Conservation (phyloP, 2,888 invertebrate species). For the Lasioglossum calceatum region DNA sequence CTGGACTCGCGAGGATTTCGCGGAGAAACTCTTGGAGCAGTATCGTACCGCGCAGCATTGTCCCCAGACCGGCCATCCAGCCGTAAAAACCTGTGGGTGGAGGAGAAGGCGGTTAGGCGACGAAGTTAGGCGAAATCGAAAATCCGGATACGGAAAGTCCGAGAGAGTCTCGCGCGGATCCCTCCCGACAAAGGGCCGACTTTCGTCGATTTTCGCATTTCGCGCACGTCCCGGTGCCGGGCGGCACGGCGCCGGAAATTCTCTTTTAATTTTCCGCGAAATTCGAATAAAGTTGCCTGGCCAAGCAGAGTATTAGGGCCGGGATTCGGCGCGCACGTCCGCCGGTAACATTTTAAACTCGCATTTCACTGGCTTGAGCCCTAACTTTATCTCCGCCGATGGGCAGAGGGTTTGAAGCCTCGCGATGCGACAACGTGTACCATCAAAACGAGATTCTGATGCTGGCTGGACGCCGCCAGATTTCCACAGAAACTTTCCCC, state of each 20-base stretch:
- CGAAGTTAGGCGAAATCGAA: constrained; percentile 64
- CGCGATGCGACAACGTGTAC: constrained; percentile 73
- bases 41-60: neutral
- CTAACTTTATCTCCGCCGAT: constrained; percentile 78
- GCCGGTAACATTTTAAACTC: constrained; percentile 82
- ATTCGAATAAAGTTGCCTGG: constrained; percentile 81
- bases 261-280: constrained; percentile 80
- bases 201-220: constrained; percentile 65
- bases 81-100: constrained; percentile 7
- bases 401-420: constrained; percentile 69
- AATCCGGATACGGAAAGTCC: constrained; percentile 62
- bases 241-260: constrained; percentile 71
- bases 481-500: constrained; percentile 57
- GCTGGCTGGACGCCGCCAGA: constrained; percentile 56
- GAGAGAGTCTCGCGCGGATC: constrained; percentile 30
- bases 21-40: constrained; percentile 6
- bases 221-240: constrained; percentile 64
- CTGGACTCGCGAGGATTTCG: neutral
- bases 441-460: constrained; percentile 73
- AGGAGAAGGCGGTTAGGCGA: neutral
- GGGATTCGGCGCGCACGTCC: constrained; percentile 71
- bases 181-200: constrained; percentile 58
- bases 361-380: constrained; percentile 83
- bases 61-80: neutral
- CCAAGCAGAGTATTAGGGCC: constrained; percentile 77